Evolutionary conservation across 1,140 invertebrate species (phyloP).

Genomic region (Drosophila kohkoa): DNA sequence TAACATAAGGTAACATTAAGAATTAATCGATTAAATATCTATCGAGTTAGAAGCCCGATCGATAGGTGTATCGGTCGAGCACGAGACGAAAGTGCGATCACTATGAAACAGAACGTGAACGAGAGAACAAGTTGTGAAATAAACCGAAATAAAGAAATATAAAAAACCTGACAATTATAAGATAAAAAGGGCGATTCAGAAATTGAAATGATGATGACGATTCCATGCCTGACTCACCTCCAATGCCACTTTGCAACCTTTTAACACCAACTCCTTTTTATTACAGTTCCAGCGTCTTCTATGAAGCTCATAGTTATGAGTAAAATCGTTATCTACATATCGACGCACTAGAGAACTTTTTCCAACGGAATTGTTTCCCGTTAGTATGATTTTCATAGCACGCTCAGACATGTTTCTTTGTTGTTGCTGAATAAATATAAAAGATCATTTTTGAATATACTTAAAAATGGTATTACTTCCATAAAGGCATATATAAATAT

Average conservation of each 20-base stretch:
- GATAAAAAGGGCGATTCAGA: neutral
- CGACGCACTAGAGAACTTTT: conserved; percentile 99
- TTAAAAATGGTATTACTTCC: too few relatives aligned
- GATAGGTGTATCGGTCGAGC: too few relatives aligned
- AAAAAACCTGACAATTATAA: too few relatives aligned
- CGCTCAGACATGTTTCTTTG: neutral
- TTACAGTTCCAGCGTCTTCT: conserved; percentile 99
- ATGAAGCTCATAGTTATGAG: conserved; percentile 99
- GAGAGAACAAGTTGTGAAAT: too few relatives aligned
- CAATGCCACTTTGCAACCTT: conserved; percentile 98
- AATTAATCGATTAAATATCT: too few relatives aligned
- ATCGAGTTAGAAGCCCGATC: too few relatives aligned
- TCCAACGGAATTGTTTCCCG: conserved; percentile 98
- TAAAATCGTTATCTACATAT: conserved; percentile 99
- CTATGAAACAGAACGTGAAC: too few relatives aligned
- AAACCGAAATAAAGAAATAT: too few relatives aligned
- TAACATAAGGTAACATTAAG: too few relatives aligned
- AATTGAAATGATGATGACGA: neutral
- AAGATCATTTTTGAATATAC: too few relatives aligned
- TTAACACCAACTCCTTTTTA: conserved; percentile 99
- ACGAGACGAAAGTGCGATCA: too few relatives aligned
- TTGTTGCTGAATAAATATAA: neutral
- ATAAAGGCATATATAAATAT: too few relatives aligned
- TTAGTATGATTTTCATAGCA: conserved; percentile 97
- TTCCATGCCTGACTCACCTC: conserved; percentile 88